Base-by-base conservation (phyloP, 2,797 vertebrate genomes). In the Nasua narica region DNA sequence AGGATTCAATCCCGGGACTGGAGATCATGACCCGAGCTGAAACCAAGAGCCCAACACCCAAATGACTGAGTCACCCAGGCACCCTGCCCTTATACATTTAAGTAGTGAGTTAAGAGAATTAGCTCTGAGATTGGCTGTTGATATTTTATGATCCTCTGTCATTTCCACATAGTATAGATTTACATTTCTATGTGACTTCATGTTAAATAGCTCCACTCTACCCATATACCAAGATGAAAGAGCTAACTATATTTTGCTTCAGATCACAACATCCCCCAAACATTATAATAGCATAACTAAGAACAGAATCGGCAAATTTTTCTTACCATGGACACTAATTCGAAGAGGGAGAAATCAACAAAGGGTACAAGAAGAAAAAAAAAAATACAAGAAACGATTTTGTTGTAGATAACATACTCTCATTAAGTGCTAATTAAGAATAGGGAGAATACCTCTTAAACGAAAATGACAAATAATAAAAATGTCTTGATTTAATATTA, bases 381-480 rank as follows among this genome's bases (percentile, higher is more conserved):
- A 43, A 54, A 48, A 18, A 35, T 7, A 58, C 0, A 70, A 87
- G 32, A 21, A 76, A 81, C 2, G 37, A 69, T 74, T 91, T 48
- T 90, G 19, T 48, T 89, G 7, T 23, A 94, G 25, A 60, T 72
- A 96, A 95, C 37, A 72, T 77, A 46, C 13, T 70, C 94, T 76
- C 52, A 79, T 50, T 91, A 88, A 91, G 91, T 69, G 27, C 21
- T 96, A 92, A 92, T 77, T 89, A 88, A 78, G 52, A 96, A 85
- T 27, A 94, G 46, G 74, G 43, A 94, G 4, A 23, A 84, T 67
- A 77, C 0, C 5, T 88, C 56, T 56, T 90, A 89, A 76, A 95
- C 72, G 23, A 97, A 97, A 86, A 96, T 79, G 35, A 87, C 65
- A 97, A 92, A 92, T 90, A 84, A 89, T 92, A 96, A 92, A 97